phyloP scores from a whole-genome alignment of 1,140 invertebrate genomes.

The Stegodyphus mimosarum region DNA sequence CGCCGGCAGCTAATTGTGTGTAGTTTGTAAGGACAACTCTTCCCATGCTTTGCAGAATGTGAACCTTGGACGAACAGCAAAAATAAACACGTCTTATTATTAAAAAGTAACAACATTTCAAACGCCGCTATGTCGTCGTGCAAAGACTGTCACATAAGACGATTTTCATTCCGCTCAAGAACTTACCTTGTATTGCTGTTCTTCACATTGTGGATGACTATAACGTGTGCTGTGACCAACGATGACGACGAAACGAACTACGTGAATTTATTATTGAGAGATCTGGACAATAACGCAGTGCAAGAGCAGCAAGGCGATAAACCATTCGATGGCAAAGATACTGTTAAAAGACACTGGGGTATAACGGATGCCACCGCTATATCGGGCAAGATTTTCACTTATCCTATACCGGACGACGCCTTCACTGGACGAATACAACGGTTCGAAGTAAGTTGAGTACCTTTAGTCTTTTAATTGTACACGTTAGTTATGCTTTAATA shows the following conservation, averaged over 20 bases:
- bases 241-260: conserved; percentile 55
- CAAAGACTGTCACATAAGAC: too few relatives aligned
- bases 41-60: too few relatives aligned
- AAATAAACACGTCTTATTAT: too few relatives aligned
- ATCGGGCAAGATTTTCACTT: conserved; percentile 69
- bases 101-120: too few relatives aligned
- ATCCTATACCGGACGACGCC: conserved; percentile 69
- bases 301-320: conserved; percentile 29
- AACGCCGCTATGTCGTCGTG: too few relatives aligned
- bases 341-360: conserved; percentile 67
- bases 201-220: too few relatives aligned
- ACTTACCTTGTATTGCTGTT: too few relatives aligned
- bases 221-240: background rate
- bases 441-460: conserved; percentile 68
- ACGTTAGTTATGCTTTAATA: background rate
- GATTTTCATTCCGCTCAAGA: too few relatives aligned
- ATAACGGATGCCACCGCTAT: conserved; percentile 68
- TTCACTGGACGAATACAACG: conserved; percentile 69
- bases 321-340: conserved; percentile 15
- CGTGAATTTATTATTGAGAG: conserved; percentile 26
- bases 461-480: background rate
- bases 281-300: conserved; percentile 19
- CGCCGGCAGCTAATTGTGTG: too few relatives aligned
- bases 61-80: too few relatives aligned
- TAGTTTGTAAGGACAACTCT: too few relatives aligned